phyloP scores from a whole-genome alignment of 2,113 vertebrate species.

The Archocentrus centrarchus region DNA sequence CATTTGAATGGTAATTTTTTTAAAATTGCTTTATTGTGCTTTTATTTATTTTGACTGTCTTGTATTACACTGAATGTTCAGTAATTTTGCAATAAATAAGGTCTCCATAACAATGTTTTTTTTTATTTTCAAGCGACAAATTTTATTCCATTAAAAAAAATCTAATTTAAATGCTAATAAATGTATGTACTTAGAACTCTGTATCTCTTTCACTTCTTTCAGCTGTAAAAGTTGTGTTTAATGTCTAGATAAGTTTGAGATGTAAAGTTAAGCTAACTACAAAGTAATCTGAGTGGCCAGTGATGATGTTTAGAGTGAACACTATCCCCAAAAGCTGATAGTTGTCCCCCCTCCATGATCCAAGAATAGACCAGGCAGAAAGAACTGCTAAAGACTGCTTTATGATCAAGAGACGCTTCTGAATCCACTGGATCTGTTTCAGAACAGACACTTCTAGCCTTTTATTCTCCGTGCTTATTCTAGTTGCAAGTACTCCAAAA shows the following conservation, averaged over 20 bases:
- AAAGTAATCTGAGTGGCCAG: constrained; percentile 5
- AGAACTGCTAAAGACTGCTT: not conserved
- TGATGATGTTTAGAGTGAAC: constrained; percentile 3
- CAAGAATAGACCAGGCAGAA: constrained; percentile 60
- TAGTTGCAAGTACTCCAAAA: not conserved
- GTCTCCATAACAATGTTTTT: not conserved
- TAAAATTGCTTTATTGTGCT: not conserved
- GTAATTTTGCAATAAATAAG: not conserved
- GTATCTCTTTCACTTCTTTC: not conserved
- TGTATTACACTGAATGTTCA: not conserved
- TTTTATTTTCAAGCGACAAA: not conserved
- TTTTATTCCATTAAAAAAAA: constrained; percentile 1
- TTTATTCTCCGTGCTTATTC: not conserved
- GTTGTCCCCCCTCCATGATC: constrained; percentile 35
- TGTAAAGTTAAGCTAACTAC: not conserved
- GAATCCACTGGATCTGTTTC: not conserved
- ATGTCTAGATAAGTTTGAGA: not conserved
- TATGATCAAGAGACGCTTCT: not conserved
- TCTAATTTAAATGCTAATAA: constrained; percentile 36
- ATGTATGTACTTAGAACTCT: not conserved
- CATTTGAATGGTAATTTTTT: not conserved
- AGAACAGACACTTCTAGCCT: not conserved
- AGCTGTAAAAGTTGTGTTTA: not conserved
- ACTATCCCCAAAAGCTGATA: constrained; percentile 5
- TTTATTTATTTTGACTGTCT: constrained; percentile 13